phyloP scores from a whole-genome alignment of 2,888 invertebrate species.

The Aphelenchoides bicaudatus region DNA sequence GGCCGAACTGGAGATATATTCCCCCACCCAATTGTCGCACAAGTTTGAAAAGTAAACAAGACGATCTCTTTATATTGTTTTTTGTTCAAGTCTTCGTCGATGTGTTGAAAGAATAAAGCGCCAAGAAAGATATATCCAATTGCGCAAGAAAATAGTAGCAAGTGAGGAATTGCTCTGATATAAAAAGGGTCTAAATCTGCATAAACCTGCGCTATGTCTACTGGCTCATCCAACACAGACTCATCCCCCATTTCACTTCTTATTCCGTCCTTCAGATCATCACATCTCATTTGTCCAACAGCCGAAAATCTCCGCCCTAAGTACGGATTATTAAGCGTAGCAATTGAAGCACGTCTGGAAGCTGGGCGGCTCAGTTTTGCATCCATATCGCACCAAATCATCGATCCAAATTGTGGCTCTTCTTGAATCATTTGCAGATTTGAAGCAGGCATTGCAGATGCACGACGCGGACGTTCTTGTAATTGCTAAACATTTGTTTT shows the following conservation, averaged over 20 bases:
- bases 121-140: slow-evolving; percentile 26
- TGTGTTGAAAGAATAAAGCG: slow-evolving; percentile 22
- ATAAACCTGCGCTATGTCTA: not conserved
- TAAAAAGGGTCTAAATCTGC: slow-evolving; percentile 15
- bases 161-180: slow-evolving; percentile 27
- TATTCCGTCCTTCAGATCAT: too few relatives aligned
- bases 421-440: slow-evolving; percentile 25
- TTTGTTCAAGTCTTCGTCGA: slow-evolving; percentile 25
- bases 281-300: not conserved
- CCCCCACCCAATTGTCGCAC: slow-evolving; percentile 35
- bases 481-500: not conserved
- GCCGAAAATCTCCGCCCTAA: slow-evolving; percentile 8
- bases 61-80: slow-evolving; percentile 27
- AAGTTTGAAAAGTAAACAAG: slow-evolving; percentile 33
- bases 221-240: slow-evolving; percentile 13
- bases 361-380: not conserved
- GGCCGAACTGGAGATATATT: not conserved
- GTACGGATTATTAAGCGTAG: slow-evolving; percentile 2
- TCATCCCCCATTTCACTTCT: not conserved
- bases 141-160: slow-evolving; percentile 22
- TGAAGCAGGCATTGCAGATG: not conserved
- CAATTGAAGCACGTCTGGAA: slow-evolving; percentile 2
- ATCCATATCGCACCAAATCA: slow-evolving; percentile 30
- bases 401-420: slow-evolving; percentile 37
- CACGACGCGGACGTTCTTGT: not conserved